Conservation (phyloP, 2,797 vertebrate species). For the Danio albolineatus region DNA sequence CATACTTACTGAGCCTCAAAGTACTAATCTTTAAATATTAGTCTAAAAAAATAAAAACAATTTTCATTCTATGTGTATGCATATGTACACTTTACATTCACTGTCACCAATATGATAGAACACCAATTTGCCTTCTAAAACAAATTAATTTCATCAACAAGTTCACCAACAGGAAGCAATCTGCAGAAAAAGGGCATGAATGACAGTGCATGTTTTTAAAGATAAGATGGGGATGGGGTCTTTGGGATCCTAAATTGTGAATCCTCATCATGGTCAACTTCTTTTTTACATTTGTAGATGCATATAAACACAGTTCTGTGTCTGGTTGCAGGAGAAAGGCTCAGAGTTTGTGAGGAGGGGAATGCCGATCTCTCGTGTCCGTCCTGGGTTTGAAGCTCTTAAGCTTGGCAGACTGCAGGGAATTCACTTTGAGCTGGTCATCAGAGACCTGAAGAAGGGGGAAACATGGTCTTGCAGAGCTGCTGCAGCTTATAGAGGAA, state of each 20-base stretch:
- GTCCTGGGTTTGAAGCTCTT: constrained; percentile 66
- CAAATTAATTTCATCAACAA: too few species aligned
- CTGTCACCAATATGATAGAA: too few species aligned
- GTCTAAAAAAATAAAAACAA: too few species aligned
- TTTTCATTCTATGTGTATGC: too few species aligned
- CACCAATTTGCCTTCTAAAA: too few species aligned
- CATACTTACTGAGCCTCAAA: too few species aligned
- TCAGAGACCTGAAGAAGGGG: constrained; percentile 81
- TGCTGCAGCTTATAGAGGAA: constrained; percentile 82
- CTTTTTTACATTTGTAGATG: not conserved
- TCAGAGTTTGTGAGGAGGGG: constrained; percentile 47
- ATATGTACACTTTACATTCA: too few species aligned
- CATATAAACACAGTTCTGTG: too few species aligned
- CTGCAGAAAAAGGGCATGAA: too few species aligned
- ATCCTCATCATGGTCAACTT: not conserved
- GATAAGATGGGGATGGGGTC: not conserved
- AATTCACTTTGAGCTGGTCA: constrained; percentile 91
- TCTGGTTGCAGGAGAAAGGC: constrained; percentile 84
- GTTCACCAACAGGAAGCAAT: too few species aligned
- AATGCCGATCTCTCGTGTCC: constrained; percentile 83
- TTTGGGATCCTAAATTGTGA: not conserved
- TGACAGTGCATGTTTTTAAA: too few species aligned
- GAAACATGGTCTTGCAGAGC: constrained; percentile 63
- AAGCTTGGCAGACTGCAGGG: constrained; percentile 89
- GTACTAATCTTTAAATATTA: too few species aligned